Evolutionary conservation across 2,888 invertebrate species (phyloP), one percentile per base, ranked within the genome.

Genomic region (Parascotia fuliginaria): DNA sequence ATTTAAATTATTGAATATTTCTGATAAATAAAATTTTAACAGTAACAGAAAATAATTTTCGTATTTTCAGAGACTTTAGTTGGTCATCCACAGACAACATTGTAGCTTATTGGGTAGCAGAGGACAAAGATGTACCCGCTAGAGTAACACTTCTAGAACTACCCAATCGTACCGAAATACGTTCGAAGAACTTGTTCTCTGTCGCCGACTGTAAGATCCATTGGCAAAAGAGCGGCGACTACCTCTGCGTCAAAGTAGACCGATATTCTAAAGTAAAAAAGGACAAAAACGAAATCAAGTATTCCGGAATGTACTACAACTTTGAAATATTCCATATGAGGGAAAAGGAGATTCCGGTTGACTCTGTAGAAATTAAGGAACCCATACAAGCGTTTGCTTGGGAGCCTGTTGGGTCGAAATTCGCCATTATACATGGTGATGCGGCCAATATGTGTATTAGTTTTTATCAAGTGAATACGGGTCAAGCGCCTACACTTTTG

Each of bases 291-390:
- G 98, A 98, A 71, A 95, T 96, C 24, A 99, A 99, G 85, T 99
- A 98, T 87, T 96, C 97, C 37, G 98, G 99, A 64, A 97, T 98
- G 95, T 98, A 98, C 73, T 98, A 97, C 88, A 99, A 99, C 85
- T 98, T 99, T 89, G 99, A 99, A 92, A 97, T 99, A 67, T 99
- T 99, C 93, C 98, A 99, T 79, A 98, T 99, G 96, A 94, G 98
- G 43, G 98, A 99, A 79, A 99, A 99, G 77, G 96, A 98, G 83
- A 97, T 99, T 68, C 99, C 99, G 0, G 98, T 99, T 0, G 99
- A 99, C 83, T 98, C 97, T 9, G 96, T 99, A 0, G 99, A 99
- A 87, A 97, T 98, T 56, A 98, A 99, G 82, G 97, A 97, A 75
- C 94, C 96, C 0, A 97, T 97, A 47, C 96, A 97, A 75, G 98